Evolutionary conservation across 1,140 invertebrate genomes (phyloP).

Genomic region (Drosophila arizonae): DNA sequence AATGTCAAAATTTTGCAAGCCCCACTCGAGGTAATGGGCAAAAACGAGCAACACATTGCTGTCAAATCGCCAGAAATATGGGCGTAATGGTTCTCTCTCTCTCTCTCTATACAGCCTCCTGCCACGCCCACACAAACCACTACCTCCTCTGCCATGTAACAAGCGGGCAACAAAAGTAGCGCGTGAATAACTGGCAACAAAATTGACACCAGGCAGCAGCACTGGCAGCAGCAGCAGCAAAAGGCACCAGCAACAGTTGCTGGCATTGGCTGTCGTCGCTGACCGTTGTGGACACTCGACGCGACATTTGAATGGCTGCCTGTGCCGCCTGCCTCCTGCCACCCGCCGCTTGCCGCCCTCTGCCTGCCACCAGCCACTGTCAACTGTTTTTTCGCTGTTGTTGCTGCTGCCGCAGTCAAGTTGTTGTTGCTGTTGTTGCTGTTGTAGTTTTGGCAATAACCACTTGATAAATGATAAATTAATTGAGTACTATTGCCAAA

Average conservation of each 20-base stretch:
- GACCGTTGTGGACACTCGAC: conserved; percentile 57
- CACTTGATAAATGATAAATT: conserved; percentile 79
- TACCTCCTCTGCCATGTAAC: background rate
- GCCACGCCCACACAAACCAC: background rate
- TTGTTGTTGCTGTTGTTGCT: conserved; percentile 27
- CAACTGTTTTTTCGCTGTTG: conserved; percentile 33
- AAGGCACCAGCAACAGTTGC: conserved; percentile 41
- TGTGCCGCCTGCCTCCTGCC: conserved; percentile 37
- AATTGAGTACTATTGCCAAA: conserved; percentile 73
- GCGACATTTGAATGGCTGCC: conserved; percentile 52
- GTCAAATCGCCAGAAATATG: conserved; percentile 43
- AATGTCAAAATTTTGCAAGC: conserved; percentile 71
- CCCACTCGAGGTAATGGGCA: conserved; percentile 33
- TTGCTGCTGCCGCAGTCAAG: conserved; percentile 1
- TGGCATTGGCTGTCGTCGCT: conserved; percentile 45
- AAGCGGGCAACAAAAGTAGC: conserved; percentile 49
- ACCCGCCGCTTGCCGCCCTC: conserved; percentile 28
- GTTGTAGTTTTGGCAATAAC: conserved; percentile 60
- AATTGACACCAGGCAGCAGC: conserved; percentile 50
- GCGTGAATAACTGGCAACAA: conserved; percentile 43
- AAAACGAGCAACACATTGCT: conserved; percentile 29
- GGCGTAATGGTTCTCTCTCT: conserved; percentile 36
- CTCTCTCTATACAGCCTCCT: conserved; percentile 12
- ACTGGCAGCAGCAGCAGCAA: conserved; percentile 28
- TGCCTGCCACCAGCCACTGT: conserved; percentile 22